Conservation (phyloP, 2,113 vertebrate species). For the Triplophysa tibetana region DNA sequence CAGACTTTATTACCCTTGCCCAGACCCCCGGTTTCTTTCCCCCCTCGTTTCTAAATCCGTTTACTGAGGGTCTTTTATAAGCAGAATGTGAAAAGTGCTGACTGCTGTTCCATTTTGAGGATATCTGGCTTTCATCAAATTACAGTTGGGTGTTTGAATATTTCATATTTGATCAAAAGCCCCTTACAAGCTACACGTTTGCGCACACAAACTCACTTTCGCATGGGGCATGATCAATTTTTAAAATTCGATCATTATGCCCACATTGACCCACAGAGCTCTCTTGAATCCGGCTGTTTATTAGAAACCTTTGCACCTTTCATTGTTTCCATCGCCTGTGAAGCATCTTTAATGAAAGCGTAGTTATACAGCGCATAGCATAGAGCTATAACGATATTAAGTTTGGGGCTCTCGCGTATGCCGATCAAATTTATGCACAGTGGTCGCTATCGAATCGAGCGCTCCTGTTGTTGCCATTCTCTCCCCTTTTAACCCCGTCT, state of each 20-base stretch:
- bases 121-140: slow-evolving; percentile 92
- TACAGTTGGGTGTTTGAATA: slow-evolving; percentile 87
- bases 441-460: slow-evolving; percentile 26
- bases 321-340: slow-evolving; percentile 17
- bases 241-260: slow-evolving; percentile 32
- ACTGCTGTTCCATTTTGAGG: slow-evolving; percentile 87
- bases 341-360: slow-evolving; percentile 9
- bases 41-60: slow-evolving; percentile 81
- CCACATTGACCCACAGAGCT: slow-evolving; percentile 24
- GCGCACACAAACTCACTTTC: background rate
- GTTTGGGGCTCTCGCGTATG: background rate
- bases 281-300: slow-evolving; percentile 23
- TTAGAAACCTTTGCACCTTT: slow-evolving; percentile 21
- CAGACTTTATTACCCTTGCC: slow-evolving; percentile 81
- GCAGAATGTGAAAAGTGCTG: slow-evolving; percentile 87
- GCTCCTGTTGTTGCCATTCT: slow-evolving; percentile 65
- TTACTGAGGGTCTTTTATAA: slow-evolving; percentile 79
- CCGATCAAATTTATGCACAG: background rate
- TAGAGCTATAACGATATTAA: slow-evolving; percentile 1
- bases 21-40: slow-evolving; percentile 78
- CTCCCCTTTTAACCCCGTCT: slow-evolving; percentile 69
- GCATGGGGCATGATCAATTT: slow-evolving; percentile 26
- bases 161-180: slow-evolving; percentile 90
- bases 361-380: background rate
- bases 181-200: slow-evolving; percentile 49